These are phyloP conservation scores for Chrysocyon brachyurus DNA, from an alignment of 2,797 vertebrate species.

Conservation along the genomic window DNA sequence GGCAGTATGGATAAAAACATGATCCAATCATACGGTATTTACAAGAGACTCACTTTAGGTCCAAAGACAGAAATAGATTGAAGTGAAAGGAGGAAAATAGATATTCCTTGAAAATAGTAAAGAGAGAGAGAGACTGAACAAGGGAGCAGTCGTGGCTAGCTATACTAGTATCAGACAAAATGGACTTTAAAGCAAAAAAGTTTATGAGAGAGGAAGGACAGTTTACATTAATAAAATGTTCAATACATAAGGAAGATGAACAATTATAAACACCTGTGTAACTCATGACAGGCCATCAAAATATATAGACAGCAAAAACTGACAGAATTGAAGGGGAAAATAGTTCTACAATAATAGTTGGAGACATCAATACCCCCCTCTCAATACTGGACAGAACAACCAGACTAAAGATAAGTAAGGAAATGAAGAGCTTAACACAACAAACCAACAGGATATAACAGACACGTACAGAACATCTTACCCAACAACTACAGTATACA, in stretches of 20 bases:
- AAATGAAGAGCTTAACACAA: not conserved
- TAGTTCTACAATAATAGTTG: not conserved
- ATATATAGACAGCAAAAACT: not conserved
- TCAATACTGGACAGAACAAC: not conserved
- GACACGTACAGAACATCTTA: not conserved
- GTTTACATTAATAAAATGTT: not conserved
- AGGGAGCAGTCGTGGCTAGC: not conserved
- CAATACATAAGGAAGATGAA: not conserved
- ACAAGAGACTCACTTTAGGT: not conserved
- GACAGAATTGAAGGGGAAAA: not conserved
- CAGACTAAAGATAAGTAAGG: not conserved
- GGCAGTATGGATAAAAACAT: not conserved
- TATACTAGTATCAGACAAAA: not conserved
- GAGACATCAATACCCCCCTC: not conserved
- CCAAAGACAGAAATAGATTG: not conserved
- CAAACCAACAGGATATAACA: not conserved
- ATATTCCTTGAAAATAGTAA: not conserved
- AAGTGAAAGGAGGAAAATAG: not conserved
- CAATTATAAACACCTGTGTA: not conserved
- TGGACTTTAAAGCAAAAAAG: not conserved
- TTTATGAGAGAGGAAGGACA: not conserved
- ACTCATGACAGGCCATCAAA: not conserved
- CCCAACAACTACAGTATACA: not conserved
- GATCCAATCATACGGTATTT: not conserved
- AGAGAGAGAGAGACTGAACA: too few species aligned